These are phyloP conservation scores for Malurus leucopterus DNA, from an alignment of 2,797 vertebrate species.

Conservation along the genomic window DNA sequence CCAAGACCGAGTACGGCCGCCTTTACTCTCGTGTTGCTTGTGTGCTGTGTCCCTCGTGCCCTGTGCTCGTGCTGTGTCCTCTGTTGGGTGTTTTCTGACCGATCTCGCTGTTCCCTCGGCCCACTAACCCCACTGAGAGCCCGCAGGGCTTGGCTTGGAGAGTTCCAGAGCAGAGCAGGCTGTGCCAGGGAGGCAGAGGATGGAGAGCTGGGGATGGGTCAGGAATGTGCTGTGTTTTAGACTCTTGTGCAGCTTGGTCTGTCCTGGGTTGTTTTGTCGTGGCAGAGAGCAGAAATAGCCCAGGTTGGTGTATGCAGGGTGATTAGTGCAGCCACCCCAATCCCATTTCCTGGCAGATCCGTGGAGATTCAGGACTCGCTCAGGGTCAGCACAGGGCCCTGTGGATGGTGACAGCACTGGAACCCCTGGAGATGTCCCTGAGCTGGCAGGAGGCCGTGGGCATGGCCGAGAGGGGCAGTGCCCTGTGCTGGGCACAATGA, in stretches of 20 bases:
- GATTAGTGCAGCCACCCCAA: neutral
- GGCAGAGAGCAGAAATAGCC: neutral
- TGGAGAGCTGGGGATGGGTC: neutral
- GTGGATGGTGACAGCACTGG: accelerated
- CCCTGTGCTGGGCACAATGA: neutral
- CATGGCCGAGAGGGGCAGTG: neutral
- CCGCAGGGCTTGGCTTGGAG: neutral
- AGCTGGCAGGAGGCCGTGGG: neutral
- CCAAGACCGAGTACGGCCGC: conserved; percentile 94
- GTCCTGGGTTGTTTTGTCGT: accelerated
- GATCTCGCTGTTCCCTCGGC: conserved; percentile 30
- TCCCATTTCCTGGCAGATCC: neutral
- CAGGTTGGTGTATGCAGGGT: neutral
- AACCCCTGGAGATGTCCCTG: neutral
- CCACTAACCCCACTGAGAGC: neutral
- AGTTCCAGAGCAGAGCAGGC: neutral
- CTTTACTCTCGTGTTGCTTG: conserved; percentile 79
- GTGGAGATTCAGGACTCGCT: neutral
- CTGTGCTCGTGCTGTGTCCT: conserved; percentile 75
- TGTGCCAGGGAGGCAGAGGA: neutral
- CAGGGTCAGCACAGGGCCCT: neutral
- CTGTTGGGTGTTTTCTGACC: conserved; percentile 59
- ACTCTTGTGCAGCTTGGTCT: neutral
- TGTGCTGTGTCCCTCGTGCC: conserved; percentile 65
- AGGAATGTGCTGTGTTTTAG: neutral